Percentiles rank a stretch among this genome's conserved stretches.
Evolutionary conservation across 1,140 invertebrate species (phyloP).

Genomic region (Lanistes nyassanus): DNA sequence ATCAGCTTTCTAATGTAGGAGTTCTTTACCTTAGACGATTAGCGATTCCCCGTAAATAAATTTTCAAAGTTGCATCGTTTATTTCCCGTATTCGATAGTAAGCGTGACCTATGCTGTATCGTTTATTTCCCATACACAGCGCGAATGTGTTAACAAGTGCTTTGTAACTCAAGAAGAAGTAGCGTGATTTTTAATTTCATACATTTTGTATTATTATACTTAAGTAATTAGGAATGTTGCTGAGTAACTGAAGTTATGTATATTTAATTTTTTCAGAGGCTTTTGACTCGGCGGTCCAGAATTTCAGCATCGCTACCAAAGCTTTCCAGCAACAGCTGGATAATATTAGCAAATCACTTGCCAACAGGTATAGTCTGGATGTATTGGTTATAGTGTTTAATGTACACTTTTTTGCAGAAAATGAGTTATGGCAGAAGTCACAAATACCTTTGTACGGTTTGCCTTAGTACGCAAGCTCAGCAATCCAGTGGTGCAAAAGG

Average conservation of each 20-base stretch:
- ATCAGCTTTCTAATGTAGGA: no score
- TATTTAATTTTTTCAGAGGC: constrained; percentile 22
- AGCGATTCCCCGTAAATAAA: not conserved
- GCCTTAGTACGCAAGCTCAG: no score
- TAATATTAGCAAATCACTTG: not conserved
- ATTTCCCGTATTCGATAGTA: not conserved
- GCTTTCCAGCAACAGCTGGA: constrained; percentile 16
- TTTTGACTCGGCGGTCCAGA: constrained; percentile 23
- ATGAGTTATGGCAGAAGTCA: no score
- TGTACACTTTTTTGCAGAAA: no score
- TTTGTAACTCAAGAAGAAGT: not conserved
- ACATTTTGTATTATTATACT: not conserved
- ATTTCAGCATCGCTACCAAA: constrained; percentile 23
- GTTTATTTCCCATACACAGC: not conserved
- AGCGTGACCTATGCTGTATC: not conserved
- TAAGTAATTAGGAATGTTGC: not conserved
- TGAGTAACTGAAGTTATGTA: not conserved
- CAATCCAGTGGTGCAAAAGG: no score
- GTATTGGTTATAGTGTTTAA: not conserved
- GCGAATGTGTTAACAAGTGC: not conserved
- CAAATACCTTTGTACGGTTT: no score
- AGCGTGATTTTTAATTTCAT: not conserved
- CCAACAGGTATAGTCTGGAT: constrained; percentile 8
- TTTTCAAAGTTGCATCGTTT: not conserved
- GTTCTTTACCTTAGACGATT: no score